A percentile compares a stretch with the other conserved stretches of the same genome.
Evolutionary conservation across 2,113 vertebrate species (phyloP).

Genomic region (Lagenorhynchus albirostris): DNA sequence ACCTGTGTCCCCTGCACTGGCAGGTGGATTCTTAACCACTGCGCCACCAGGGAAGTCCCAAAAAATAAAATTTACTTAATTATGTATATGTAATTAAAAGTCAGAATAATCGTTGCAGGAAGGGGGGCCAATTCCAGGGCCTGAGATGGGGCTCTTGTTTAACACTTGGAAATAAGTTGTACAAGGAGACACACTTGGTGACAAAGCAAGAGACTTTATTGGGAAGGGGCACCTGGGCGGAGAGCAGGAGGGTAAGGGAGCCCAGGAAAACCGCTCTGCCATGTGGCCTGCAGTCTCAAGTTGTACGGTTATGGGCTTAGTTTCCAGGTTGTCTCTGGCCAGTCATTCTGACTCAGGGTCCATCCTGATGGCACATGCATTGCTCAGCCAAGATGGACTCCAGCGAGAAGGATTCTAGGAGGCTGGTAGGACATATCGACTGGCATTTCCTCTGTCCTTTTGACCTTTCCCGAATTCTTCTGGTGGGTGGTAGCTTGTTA

Average conservation of each 20-base stretch:
- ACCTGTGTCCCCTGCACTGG: too few species aligned
- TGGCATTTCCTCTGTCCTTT: neutral
- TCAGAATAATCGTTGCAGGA: neutral
- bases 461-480: neutral
- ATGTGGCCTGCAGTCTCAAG: neutral
- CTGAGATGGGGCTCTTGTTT: neutral
- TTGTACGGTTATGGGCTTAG: neutral
- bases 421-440: neutral
- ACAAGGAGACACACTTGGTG: neutral
- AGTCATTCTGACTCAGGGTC: neutral
- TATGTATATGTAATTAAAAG: neutral
- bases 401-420: neutral
- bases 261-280: neutral
- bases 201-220: neutral
- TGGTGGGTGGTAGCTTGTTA: neutral
- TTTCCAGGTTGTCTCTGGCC: neutral
- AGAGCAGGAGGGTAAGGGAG: neutral
- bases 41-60: too few species aligned
- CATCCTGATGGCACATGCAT: neutral
- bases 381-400: neutral
- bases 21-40: too few species aligned
- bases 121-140: neutral
- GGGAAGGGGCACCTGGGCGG: neutral
- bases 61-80: neutral
- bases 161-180: neutral